Conservation (phyloP, 2,113 vertebrate genomes). For the Nannospalax galili region DNA sequence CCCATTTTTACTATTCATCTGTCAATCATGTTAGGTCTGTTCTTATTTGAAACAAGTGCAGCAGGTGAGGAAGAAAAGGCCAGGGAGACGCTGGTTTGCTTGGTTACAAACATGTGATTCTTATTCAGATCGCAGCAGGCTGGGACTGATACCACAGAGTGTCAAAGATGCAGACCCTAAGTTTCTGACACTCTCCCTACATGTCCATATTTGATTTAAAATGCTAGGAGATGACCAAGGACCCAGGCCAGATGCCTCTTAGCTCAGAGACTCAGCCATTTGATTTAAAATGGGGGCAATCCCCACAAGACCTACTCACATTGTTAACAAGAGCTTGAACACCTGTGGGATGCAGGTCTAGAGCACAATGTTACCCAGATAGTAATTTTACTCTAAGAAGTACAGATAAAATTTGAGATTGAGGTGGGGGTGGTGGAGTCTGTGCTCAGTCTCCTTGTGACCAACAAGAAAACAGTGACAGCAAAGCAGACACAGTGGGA, state of each 20-base stretch:
- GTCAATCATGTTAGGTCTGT: neutral
- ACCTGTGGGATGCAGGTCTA: neutral
- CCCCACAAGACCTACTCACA: neutral
- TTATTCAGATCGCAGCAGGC: neutral
- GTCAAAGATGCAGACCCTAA: accelerated
- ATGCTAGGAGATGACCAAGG: neutral
- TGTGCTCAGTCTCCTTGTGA: neutral
- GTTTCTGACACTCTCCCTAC: accelerated
- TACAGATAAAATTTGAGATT: neutral
- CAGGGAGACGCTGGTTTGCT: neutral
- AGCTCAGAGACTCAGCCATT: too few relatives aligned
- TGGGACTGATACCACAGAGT: neutral
- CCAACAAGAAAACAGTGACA: neutral
- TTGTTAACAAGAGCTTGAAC: neutral
- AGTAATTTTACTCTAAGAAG: neutral
- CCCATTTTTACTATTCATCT: neutral
- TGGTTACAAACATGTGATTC: neutral
- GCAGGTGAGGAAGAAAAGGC: neutral
- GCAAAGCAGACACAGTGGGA: accelerated
- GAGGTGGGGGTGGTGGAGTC: neutral
- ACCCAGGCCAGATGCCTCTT: accelerated
- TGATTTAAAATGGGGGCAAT: neutral
- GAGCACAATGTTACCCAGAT: neutral
- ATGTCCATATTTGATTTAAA: accelerated
- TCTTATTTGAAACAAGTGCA: neutral